These are phyloP conservation scores for Melanotaenia parkinsoni DNA, from an alignment of 2,797 vertebrate genomes.

Conservation along the genomic window DNA sequence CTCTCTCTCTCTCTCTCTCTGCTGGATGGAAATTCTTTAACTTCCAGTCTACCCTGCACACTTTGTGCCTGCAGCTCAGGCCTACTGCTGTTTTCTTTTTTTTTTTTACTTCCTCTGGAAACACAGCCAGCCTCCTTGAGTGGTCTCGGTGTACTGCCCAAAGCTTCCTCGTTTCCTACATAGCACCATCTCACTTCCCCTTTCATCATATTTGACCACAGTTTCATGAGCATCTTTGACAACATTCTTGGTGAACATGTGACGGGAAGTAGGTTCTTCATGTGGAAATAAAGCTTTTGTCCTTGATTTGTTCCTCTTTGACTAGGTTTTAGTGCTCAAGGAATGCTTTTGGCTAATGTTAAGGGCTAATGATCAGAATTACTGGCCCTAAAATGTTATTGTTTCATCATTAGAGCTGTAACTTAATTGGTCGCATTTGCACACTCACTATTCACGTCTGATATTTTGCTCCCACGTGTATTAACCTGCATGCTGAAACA, in stretches of 20 bases:
- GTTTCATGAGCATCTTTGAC: no score
- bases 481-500: no score
- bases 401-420: no score
- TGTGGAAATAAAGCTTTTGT: slow-evolving; percentile 73
- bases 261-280: slow-evolving; percentile 29
- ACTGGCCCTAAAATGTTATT: slow-evolving; percentile 26
- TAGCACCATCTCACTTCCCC: slow-evolving; percentile 32
- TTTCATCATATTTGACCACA: no score
- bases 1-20: neutral
- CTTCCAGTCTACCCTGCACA: slow-evolving; percentile 68
- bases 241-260: no score
- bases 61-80: slow-evolving; percentile 55
- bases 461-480: no score
- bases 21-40: slow-evolving; percentile 71
- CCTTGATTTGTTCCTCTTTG: slow-evolving; percentile 68
- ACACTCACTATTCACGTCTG: no score
- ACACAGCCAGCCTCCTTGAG: slow-evolving; percentile 53
- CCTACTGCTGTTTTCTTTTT: slow-evolving; percentile 50
- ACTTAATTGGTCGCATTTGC: no score
- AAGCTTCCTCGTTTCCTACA: slow-evolving; percentile 54
- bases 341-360: no score
- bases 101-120: slow-evolving; percentile 60
- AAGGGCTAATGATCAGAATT: slow-evolving; percentile 2
- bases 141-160: slow-evolving; percentile 56
- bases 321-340: slow-evolving; percentile 3